These are phyloP conservation scores for Acanthurus lineatus DNA, from an alignment of 2,797 vertebrate species.

Conservation along the genomic window DNA sequence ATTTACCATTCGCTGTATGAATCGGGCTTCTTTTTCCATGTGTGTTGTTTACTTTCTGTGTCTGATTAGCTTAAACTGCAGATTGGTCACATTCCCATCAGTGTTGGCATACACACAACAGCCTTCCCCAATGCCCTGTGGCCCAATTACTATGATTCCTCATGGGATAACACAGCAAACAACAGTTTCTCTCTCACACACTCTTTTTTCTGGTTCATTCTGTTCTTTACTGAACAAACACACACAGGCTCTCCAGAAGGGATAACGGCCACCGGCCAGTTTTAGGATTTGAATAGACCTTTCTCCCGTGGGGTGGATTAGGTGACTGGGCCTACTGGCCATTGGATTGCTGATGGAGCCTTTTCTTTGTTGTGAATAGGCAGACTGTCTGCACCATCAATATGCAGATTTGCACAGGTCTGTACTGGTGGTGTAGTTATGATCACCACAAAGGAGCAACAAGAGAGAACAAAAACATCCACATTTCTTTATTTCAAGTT, in stretches of 20 bases:
- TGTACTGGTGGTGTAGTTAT: slow-evolving; percentile 2
- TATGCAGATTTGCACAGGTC: slow-evolving; percentile 62
- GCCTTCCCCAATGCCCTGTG: slow-evolving; percentile 56
- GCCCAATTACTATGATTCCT: slow-evolving; percentile 74
- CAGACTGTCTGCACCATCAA: slow-evolving; percentile 58
- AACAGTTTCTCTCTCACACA: slow-evolving; percentile 40
- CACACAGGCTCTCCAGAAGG: slow-evolving; percentile 63
- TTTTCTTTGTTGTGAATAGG: slow-evolving; percentile 84
- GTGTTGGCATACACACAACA: slow-evolving; percentile 43
- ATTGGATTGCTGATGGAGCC: slow-evolving; percentile 82
- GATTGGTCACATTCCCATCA: slow-evolving; percentile 59
- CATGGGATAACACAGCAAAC: slow-evolving; percentile 62
- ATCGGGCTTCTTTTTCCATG: background rate
- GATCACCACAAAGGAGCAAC: slow-evolving; percentile 10
- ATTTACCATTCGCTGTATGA: background rate
- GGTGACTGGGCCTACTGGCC: slow-evolving; percentile 70
- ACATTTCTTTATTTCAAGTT: background rate
- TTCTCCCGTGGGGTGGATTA: slow-evolving; percentile 81
- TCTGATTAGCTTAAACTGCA: slow-evolving; percentile 55
- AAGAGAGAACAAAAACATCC: slow-evolving; percentile 14
- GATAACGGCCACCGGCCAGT: slow-evolving; percentile 72
- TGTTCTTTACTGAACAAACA: slow-evolving; percentile 59
- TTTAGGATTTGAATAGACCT: slow-evolving; percentile 77
- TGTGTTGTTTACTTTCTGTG: slow-evolving; percentile 31
- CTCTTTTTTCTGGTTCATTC: slow-evolving; percentile 38